Conservation (phyloP, 2,888 invertebrate species). For the Lagria hirta region DNA sequence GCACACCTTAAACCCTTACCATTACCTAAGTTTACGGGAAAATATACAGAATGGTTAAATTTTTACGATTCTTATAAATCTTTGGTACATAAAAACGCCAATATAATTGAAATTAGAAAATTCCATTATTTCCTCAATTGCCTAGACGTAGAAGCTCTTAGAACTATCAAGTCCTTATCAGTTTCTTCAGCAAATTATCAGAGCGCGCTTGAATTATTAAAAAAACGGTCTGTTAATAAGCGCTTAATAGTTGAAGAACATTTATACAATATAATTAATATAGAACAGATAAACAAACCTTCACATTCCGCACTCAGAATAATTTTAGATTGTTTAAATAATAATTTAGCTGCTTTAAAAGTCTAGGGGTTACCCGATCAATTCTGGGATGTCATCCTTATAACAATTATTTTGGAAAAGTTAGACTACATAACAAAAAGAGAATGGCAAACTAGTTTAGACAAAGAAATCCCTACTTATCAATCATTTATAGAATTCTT, state of each 20-base stretch:
- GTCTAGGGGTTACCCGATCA: conserved; percentile 19
- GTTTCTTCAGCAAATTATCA: conserved; percentile 28
- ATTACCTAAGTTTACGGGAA: background rate
- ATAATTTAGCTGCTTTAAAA: conserved; percentile 25
- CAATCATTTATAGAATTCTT: no score
- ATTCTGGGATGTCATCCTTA: conserved; percentile 25
- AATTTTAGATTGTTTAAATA: no score
- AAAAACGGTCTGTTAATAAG: conserved; percentile 28
- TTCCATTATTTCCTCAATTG: conserved; percentile 26
- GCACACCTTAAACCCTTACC: no score
- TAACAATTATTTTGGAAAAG: conserved; percentile 24
- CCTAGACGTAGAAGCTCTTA: no score
- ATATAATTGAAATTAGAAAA: conserved; percentile 20
- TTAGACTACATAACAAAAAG: conserved; percentile 21
- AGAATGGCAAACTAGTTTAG: conserved; percentile 18
- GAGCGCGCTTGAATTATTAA: no score
- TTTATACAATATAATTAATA: conserved; percentile 22
- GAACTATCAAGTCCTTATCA: conserved; percentile 25
- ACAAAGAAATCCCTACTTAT: no score
- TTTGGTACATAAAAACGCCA: conserved; percentile 23
- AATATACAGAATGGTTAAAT: conserved; percentile 5
- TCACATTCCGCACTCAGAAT: no score
- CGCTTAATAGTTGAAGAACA: conserved; percentile 27
- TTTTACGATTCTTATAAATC: no score
- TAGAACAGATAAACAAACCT: no score